Percentiles rank a stretch among this genome's conserved stretches.
Evolutionary conservation across 2,113 vertebrate genomes (phyloP).

Genomic region (Struthio camelus): DNA sequence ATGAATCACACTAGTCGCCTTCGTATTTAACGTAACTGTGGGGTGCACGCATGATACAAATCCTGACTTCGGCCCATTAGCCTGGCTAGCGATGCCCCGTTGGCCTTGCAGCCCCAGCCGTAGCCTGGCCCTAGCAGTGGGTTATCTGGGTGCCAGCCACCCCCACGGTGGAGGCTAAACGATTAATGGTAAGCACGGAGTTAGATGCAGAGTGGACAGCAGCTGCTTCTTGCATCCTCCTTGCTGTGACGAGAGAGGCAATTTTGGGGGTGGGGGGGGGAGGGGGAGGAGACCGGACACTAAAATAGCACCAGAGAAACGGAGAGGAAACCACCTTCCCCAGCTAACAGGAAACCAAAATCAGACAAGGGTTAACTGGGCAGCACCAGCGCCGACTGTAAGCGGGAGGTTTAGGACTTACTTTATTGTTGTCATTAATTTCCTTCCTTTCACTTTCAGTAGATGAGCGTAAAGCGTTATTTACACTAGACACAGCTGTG

Average conservation of each 20-base stretch:
- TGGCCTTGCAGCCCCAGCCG: not conserved
- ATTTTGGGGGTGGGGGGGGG: not conserved
- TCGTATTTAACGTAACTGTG: not conserved
- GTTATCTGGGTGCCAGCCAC: not conserved
- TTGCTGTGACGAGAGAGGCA: not conserved
- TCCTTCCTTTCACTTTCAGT: conserved; percentile 58
- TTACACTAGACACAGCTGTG: conserved; percentile 22
- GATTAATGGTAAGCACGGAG: not conserved
- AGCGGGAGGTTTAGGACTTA: conserved; percentile 11
- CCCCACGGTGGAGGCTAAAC: not conserved
- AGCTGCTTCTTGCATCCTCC: not conserved
- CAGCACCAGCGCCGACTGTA: conserved; percentile 2
- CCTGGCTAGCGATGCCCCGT: not conserved
- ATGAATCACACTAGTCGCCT: fast-evolving
- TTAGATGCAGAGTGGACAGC: not conserved
- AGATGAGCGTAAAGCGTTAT: conserved; percentile 1
- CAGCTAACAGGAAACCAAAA: conserved; percentile 1
- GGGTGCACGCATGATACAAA: not conserved
- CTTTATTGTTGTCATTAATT: conserved; percentile 54
- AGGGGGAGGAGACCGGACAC: not conserved
- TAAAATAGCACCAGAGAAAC: not conserved
- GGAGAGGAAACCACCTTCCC: not conserved
- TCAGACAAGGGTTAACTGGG: conserved; percentile 39
- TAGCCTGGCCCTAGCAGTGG: not conserved
- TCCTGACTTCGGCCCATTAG: not conserved